Evolutionary conservation across 2,113 vertebrate genomes (phyloP).

Genomic region (Acanthochromis polyacanthus): DNA sequence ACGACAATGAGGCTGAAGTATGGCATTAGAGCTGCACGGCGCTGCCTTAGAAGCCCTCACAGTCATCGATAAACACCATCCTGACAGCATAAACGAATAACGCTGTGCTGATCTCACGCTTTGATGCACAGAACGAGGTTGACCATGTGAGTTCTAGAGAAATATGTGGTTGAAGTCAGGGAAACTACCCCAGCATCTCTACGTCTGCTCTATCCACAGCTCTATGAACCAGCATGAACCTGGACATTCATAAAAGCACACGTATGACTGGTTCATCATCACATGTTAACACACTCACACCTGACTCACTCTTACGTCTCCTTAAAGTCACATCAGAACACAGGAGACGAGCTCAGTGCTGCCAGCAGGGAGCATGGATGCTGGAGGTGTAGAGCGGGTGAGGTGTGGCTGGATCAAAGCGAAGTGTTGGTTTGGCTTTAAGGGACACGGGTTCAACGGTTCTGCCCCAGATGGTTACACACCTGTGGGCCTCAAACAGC

Average conservation of each 20-base stretch:
- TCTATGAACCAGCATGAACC: slow-evolving; percentile 46
- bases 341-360: not conserved
- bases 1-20: slow-evolving; percentile 15
- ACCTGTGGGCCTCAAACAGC: slow-evolving; percentile 75
- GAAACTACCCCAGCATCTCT: slow-evolving; percentile 32
- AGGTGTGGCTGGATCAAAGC: slow-evolving; percentile 53
- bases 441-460: slow-evolving; percentile 79
- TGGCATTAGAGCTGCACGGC: not conserved
- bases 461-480: slow-evolving; percentile 78
- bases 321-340: not conserved
- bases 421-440: slow-evolving; percentile 56
- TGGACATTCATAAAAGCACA: slow-evolving; percentile 19
- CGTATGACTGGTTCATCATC: not conserved
- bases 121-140: slow-evolving; percentile 56
- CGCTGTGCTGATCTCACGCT: slow-evolving; percentile 6
- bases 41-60: not conserved
- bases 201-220: slow-evolving; percentile 21
- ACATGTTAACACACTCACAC: not conserved
- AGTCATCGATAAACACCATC: not conserved
- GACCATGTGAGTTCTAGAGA: slow-evolving; percentile 62
- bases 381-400: not conserved
- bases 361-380: slow-evolving; percentile 27
- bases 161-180: slow-evolving; percentile 67
- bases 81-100: not conserved
- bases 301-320: slow-evolving; percentile 14